Evolutionary conservation across 2,797 vertebrate genomes (phyloP).

Genomic region (Mormyrops boulengeri): DNA sequence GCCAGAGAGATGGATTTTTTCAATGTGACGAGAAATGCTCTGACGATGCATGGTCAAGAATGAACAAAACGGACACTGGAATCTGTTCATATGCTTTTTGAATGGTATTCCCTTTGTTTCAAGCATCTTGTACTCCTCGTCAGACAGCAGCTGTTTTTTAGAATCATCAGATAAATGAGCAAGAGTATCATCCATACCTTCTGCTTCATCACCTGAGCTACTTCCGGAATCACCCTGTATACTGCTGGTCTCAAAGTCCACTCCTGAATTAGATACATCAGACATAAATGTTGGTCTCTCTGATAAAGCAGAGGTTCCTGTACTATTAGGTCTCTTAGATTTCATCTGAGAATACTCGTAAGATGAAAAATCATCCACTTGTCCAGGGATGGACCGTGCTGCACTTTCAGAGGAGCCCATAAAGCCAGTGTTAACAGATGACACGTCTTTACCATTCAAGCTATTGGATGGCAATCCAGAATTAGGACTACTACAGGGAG

Average conservation of each 20-base stretch:
- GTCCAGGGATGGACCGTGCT: conserved; percentile 55
- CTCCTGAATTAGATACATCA: conserved; percentile 67
- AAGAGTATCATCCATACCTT: conserved; percentile 83
- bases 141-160: conserved; percentile 85
- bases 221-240: conserved; percentile 78
- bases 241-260: conserved; percentile 73
- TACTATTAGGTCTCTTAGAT: conserved; percentile 56
- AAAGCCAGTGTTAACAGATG: conserved; percentile 51
- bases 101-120: conserved; percentile 96
- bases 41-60: conserved; percentile 92
- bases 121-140: conserved; percentile 87
- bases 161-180: conserved; percentile 72
- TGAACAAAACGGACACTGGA: conserved; percentile 96
- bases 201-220: conserved; percentile 87
- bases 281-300: conserved; percentile 65
- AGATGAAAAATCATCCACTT: conserved; percentile 65
- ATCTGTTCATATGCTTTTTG: conserved; percentile 90
- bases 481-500: conserved; percentile 49
- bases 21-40: conserved; percentile 94
- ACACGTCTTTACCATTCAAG: conserved; percentile 63
- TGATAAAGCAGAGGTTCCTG: conserved; percentile 50
- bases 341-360: conserved; percentile 65
- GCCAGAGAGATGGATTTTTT: conserved; percentile 93
- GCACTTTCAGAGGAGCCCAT: conserved; percentile 59
- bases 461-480: conserved; percentile 64